Evolutionary conservation across 1,140 invertebrate species (phyloP).

Genomic region (Lordiphosa stackelbergi): DNA sequence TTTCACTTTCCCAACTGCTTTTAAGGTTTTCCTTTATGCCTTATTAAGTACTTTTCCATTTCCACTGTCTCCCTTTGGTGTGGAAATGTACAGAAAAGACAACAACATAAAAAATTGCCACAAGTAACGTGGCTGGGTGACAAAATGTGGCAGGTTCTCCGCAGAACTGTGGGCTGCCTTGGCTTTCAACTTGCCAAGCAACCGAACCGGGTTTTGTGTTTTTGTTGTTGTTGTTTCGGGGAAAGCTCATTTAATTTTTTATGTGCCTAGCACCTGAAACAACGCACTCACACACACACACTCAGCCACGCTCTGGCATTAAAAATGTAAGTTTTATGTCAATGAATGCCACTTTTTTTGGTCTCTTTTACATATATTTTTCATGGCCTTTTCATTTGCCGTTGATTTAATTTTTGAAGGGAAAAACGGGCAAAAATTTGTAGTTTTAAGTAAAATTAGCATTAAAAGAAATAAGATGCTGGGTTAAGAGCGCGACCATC

Average conservation of each 20-base stretch:
- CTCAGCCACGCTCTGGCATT: conserved; percentile 33
- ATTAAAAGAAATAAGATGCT: conserved; percentile 1
- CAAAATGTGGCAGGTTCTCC: conserved; percentile 35
- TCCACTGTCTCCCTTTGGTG: conserved; percentile 34
- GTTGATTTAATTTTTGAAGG: conserved; percentile 47
- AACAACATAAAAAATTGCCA: conserved; percentile 44
- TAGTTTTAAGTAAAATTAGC: conserved; percentile 16
- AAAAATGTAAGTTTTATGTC: conserved; percentile 70
- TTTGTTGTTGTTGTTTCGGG: conserved; percentile 28
- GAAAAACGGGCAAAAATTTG: conserved; percentile 6
- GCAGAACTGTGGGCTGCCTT: conserved; percentile 33
- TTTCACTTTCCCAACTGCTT: conserved; percentile 41
- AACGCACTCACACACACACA: conserved; percentile 10
- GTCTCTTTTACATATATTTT: conserved; percentile 28
- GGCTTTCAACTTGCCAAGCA: conserved; percentile 35
- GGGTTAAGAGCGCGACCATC: background rate
- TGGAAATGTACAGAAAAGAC: conserved; percentile 17
- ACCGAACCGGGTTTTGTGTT: conserved; percentile 23
- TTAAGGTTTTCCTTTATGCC: conserved; percentile 38
- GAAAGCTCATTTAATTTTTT: conserved; percentile 57
- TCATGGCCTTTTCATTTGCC: conserved; percentile 29
- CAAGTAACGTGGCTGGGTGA: conserved; percentile 46
- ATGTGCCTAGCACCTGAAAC: conserved; percentile 66
- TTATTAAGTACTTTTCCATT: conserved; percentile 53
- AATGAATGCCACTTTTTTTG: conserved; percentile 46